Conservation (phyloP, 2,113 vertebrate species). For the Deroptyus accipitrinus region DNA sequence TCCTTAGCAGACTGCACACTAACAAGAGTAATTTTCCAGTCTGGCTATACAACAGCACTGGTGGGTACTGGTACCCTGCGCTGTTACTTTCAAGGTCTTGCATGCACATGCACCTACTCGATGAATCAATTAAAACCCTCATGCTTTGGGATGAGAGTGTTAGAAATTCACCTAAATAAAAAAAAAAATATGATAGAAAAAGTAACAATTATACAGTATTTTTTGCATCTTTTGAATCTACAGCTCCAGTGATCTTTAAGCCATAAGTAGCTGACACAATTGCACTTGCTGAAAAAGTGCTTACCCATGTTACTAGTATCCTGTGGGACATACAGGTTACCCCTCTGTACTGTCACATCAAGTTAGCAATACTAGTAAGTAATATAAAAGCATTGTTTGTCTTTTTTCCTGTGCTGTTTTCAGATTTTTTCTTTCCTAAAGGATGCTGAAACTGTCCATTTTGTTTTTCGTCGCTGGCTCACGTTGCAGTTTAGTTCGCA, state of each 20-base stretch:
- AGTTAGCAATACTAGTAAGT: background rate
- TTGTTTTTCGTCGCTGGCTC: background rate
- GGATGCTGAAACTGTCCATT: background rate
- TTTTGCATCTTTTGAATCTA: background rate
- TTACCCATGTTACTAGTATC: background rate
- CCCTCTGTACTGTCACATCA: background rate
- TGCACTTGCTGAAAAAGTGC: background rate
- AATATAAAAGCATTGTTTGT: background rate
- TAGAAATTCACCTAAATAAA: background rate
- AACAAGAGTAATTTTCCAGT: background rate
- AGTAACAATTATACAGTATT: background rate
- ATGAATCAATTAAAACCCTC: background rate
- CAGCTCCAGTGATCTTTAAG: background rate
- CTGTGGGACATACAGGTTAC: background rate
- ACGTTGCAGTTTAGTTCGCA: background rate
- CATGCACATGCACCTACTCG: background rate
- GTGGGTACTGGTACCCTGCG: background rate
- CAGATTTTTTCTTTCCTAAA: background rate
- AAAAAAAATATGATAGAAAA: background rate
- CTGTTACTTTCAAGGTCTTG: background rate
- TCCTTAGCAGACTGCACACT: background rate
- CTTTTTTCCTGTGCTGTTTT: fast-evolving
- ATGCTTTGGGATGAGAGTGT: background rate
- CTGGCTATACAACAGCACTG: background rate
- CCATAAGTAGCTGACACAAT: background rate